Base-by-base conservation (phyloP, 1,140 invertebrate species). In the Anthonomus grandis region DNA sequence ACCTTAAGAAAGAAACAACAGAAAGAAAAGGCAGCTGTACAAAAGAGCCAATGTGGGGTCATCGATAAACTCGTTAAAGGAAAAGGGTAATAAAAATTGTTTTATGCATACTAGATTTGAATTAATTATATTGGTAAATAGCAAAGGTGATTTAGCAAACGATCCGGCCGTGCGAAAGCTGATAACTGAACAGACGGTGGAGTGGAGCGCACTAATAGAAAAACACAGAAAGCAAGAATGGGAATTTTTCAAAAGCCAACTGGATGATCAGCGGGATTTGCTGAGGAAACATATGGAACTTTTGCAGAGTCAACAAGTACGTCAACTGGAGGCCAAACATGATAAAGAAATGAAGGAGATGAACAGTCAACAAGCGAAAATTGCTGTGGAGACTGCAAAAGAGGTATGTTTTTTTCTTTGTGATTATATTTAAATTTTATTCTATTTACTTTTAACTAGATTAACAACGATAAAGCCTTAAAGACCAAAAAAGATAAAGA, bases 401-500 rank as follows among this genome's bases (percentile, higher is more conserved):
- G 93, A 95, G 73, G 93, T 73, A 57, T 36, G 50, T 47, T 27
- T 50, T 44, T 42, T 21, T 12, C n/a, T 48, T 50, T 13, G 9
- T 34, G 9, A 17, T 48, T 17, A 48, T 18, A 41, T 23, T 3
- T 2, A 9, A 21, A 25, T 18, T 19, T 12, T 15, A 41, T 34
- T 12, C 27, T 41, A 38, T 54, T 55, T 25, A 52, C 25, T 12
- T 39, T 37, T 3, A 19, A 25, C 25, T 50, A 72, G 71, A 62
- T 98, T 2, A 83, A 87, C 68, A 93, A 89, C 72, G 97, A 99
- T 72, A 98, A 98, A 75, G 95, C 92, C 0, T 79, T 99, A 19
- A 93, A 96, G 74, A 98, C 95, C 38, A 96, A 98, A 68, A 93
- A 93, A 17, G 97, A 99, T 69, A 92, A 95, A 67, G 97, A 99